Percentiles rank a stretch among this genome's conserved stretches.
Evolutionary conservation across 1,140 invertebrate genomes (phyloP).

Genomic region (Drosophila bocqueti): DNA sequence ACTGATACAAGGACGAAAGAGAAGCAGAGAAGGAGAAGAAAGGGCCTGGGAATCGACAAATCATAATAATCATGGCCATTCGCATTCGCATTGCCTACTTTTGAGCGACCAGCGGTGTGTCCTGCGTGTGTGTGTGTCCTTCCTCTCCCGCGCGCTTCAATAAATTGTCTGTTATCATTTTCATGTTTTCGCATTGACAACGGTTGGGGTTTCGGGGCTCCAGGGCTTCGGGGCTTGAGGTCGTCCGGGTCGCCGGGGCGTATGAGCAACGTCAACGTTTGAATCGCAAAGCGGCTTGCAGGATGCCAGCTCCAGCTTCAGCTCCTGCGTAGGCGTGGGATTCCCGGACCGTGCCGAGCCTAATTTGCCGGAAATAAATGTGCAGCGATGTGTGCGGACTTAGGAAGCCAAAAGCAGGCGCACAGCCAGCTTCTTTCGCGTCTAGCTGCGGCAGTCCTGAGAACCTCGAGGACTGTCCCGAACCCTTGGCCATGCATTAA

Average conservation of each 20-base stretch:
- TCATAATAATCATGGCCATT: slow-evolving; percentile 48
- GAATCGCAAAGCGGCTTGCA: slow-evolving; percentile 66
- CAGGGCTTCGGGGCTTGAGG: slow-evolving; percentile 12
- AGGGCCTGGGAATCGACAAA: slow-evolving; percentile 30
- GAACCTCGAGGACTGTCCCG: background rate
- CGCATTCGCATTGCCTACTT: slow-evolving; percentile 42
- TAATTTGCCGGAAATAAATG: slow-evolving; percentile 84
- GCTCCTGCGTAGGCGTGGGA: slow-evolving; percentile 26
- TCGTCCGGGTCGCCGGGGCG: slow-evolving; percentile 42
- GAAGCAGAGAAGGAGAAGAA: background rate
- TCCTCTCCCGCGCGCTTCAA: slow-evolving; percentile 53
- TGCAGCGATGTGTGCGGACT: slow-evolving; percentile 77
- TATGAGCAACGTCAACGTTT: slow-evolving; percentile 69
- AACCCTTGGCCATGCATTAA: slow-evolving; percentile 21
- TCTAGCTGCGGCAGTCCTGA: slow-evolving; percentile 19
- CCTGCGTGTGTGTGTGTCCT: background rate
- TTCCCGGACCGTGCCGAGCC: slow-evolving; percentile 48
- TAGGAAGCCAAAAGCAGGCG: slow-evolving; percentile 64
- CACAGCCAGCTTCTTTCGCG: slow-evolving; percentile 14
- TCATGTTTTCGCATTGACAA: slow-evolving; percentile 77
- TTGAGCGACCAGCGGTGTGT: slow-evolving; percentile 22
- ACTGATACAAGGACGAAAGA: background rate
- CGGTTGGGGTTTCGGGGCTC: slow-evolving; percentile 35
- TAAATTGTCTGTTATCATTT: slow-evolving; percentile 84
- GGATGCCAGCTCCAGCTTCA: slow-evolving; percentile 12